A percentile compares a stretch with the other conserved stretches of the same genome.
phyloP scores from a whole-genome alignment of 1,140 invertebrate genomes.

The Macrobrachium nipponense region DNA sequence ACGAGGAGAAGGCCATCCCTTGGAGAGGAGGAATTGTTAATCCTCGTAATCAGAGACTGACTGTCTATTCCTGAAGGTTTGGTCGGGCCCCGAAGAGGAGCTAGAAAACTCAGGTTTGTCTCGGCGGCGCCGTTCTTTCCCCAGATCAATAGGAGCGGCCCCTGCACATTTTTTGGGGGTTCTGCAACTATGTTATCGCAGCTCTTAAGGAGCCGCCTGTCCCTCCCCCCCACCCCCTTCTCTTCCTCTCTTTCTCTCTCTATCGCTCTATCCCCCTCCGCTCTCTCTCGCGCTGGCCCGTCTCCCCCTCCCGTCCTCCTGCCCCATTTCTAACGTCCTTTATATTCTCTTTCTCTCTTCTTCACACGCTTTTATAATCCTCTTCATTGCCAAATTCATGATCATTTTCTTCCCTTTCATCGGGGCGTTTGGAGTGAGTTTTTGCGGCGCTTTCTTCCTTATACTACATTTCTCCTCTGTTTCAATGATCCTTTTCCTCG shows the following conservation, averaged over 20 bases:
- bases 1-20: too few species aligned
- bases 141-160: slow-evolving; percentile 58
- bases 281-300: not conserved
- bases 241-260: slow-evolving; percentile 23
- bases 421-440: not conserved
- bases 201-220: slow-evolving; percentile 41
- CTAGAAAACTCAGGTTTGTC: slow-evolving; percentile 40
- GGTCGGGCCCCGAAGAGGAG: slow-evolving; percentile 24
- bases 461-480: not conserved
- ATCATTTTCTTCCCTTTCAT: not conserved
- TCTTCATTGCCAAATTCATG: not conserved
- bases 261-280: slow-evolving; percentile 14
- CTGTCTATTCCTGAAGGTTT: not conserved
- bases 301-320: too few species aligned
- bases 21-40: too few species aligned
- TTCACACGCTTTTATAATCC: too few species aligned
- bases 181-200: slow-evolving; percentile 59
- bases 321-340: too few species aligned
- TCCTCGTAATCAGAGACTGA: not conserved
- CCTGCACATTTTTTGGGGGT: slow-evolving; percentile 47
- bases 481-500: too few species aligned
- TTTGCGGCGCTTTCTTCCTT: not conserved
- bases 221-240: not conserved
- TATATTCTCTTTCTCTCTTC: too few species aligned
- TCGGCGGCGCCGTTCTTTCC: slow-evolving; percentile 57